Evolutionary conservation across 1,140 invertebrate genomes (phyloP).

Genomic region (Sminthurinus signatus): DNA sequence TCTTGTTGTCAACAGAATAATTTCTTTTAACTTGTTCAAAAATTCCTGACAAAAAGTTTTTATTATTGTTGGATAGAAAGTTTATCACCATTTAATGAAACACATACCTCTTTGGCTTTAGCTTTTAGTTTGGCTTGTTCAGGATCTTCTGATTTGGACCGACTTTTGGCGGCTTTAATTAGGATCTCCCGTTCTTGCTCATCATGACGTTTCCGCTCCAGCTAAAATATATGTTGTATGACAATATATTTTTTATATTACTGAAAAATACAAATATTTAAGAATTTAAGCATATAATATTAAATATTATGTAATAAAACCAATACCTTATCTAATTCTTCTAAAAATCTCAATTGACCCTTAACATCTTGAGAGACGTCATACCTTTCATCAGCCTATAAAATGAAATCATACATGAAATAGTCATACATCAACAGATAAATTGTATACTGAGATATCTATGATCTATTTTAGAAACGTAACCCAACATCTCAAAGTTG

Average conservation of each 20-base stretch:
- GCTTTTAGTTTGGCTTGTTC: conserved; percentile 96
- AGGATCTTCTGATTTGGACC: conserved; percentile 93
- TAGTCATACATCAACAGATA: conserved; percentile 6
- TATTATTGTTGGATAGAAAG: no score
- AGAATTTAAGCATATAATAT: no score
- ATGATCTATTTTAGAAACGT: no score
- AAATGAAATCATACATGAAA: not conserved
- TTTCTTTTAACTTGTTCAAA: no score
- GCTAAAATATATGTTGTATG: no score
- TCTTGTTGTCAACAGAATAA: no score
- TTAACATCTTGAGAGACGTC: conserved; percentile 87
- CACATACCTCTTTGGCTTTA: conserved; percentile 73
- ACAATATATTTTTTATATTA: no score
- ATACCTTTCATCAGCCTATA: conserved; percentile 73
- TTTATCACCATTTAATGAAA: not conserved
- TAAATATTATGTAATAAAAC: no score
- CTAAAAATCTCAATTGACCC: conserved; percentile 87
- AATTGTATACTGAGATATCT: no score
- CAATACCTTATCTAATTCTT: conserved; percentile 92
- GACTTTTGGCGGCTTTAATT: conserved; percentile 84
- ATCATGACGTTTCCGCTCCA: conserved; percentile 88
- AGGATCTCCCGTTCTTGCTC: conserved; percentile 90
- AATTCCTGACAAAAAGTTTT: no score
- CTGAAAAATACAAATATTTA: no score
- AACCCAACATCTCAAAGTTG: no score